Evolutionary conservation across 2,888 invertebrate species (phyloP).

Genomic region (Limenitis camilla): DNA sequence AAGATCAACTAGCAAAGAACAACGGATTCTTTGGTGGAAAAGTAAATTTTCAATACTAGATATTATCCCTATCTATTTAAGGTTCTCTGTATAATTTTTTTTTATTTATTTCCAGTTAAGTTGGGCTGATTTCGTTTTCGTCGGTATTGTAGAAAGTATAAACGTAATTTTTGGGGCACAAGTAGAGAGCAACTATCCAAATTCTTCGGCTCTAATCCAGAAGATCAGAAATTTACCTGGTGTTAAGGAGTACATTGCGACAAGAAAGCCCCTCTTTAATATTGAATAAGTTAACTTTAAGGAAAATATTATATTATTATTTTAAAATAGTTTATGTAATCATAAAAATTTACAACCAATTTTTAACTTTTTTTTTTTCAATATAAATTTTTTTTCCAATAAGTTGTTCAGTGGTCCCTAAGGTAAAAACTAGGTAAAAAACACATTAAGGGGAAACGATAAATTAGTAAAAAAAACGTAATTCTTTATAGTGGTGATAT

Average conservation of each 20-base stretch:
- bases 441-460: too few relatives aligned
- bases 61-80: neutral
- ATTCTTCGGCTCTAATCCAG: slow-evolving; percentile 34
- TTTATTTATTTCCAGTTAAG: slow-evolving; percentile 37
- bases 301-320: too few relatives aligned
- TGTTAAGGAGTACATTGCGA: slow-evolving; percentile 51
- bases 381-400: too few relatives aligned
- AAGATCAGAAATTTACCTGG: slow-evolving; percentile 44
- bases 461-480: too few relatives aligned
- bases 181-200: slow-evolving; percentile 48
- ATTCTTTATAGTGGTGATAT: too few relatives aligned
- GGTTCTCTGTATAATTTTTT: too few relatives aligned
- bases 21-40: slow-evolving; percentile 52
- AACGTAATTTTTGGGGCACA: slow-evolving; percentile 39
- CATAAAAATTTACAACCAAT: too few relatives aligned
- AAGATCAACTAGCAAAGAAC: slow-evolving; percentile 45
- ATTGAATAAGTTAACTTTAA: too few relatives aligned
- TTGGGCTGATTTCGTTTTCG: slow-evolving; percentile 59
- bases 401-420: too few relatives aligned
- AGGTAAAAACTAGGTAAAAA: too few relatives aligned
- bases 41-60: slow-evolving; percentile 30
- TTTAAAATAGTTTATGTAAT: too few relatives aligned
- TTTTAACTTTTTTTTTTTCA: too few relatives aligned
- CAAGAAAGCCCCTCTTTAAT: slow-evolving; percentile 41
- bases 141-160: slow-evolving; percentile 47